Evolutionary conservation across 2,797 vertebrate species (phyloP), one percentile per base, ranked within the genome.

Genomic region (Microchirus variegatus): DNA sequence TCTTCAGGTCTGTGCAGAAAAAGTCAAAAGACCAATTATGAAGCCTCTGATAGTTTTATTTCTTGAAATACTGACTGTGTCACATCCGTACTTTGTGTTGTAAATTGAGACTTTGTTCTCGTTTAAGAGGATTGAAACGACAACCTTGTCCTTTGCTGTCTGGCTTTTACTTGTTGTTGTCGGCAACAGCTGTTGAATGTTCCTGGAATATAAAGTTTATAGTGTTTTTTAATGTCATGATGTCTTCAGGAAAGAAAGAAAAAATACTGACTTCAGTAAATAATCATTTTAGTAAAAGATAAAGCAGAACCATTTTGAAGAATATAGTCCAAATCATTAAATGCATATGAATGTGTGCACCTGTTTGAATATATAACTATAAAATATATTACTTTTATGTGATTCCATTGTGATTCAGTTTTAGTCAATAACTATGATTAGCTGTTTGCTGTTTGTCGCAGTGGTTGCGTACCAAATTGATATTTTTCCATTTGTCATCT

Each of bases 151-250:
- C 9, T 12, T 19, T 51, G 9, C 8, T 45, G 48, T 12, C 16
- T 46, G 3, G 7, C 14, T 38, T 38, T 63, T 9, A 15, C 4
- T 1, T 45, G 6, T 46, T 57, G 55, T 22, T 44, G 9, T 10
- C 41, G 7, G 12, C 40, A 52, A 22, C 35, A 36, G 59, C 36
- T 36, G 55, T 47, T 56, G n/a, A 69, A 36, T 47, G 36, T 47
- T 40, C 26, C n/a, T 55, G n/a, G 12, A 42, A 42, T 2, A 12
- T 42, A 14, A 13, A 38, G 3, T 44, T 44, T 10, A 9, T 17
- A 0, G 4, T 17, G n/a, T 18, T 17, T 45, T 17, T 15, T 17
- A 9, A 9, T 17, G 9, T 17, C 10, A 17, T 31, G 31, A 17
- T 31, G 31, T 31, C 7, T 31, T 6, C 31, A 31, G 31, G 5